Percentiles rank a stretch among this genome's conserved stretches.
Evolutionary conservation across 37 sponge, comb jelly and placozoan species (phyloP).

Genomic region (Mnemiopsis leidyi): DNA sequence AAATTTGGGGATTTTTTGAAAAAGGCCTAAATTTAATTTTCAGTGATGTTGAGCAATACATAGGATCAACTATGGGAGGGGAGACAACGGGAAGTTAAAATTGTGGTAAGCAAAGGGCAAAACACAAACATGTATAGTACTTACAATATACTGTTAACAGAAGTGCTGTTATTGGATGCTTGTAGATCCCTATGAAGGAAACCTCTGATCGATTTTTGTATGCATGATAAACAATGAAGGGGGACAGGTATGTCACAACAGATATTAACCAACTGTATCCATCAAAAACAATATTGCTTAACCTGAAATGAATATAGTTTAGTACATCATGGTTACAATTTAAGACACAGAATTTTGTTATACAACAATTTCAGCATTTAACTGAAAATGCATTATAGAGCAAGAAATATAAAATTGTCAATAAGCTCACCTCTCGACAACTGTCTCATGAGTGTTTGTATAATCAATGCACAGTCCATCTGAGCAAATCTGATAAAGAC

Average conservation of each 20-base stretch:
- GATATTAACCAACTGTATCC: slow-evolving; percentile 4
- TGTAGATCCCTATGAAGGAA: background rate
- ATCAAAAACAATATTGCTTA: slow-evolving; percentile 6
- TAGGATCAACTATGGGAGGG: no score
- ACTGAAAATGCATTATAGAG: no score
- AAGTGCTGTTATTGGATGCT: background rate
- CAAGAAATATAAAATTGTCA: background rate
- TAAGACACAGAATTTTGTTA: no score
- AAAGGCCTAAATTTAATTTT: no score
- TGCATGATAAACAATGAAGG: slow-evolving; percentile 50
- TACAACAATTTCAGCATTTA: no score
- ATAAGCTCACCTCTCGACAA: background rate
- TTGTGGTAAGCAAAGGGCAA: no score
- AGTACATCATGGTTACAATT: no score
- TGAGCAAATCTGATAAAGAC: slow-evolving; percentile 1
- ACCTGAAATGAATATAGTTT: background rate
- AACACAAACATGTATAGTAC: no score
- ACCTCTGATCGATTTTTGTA: slow-evolving; percentile 8
- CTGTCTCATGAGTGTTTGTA: background rate
- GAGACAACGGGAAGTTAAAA: no score
- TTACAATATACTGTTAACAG: slow-evolving; percentile 26
- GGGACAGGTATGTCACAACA: slow-evolving; percentile 24
- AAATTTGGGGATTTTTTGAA: no score
- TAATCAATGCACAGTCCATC: background rate
- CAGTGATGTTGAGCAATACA: no score